These are phyloP conservation scores for Enteromius argenteus DNA, from an alignment of 2,797 vertebrate genomes.

Conservation along the genomic window DNA sequence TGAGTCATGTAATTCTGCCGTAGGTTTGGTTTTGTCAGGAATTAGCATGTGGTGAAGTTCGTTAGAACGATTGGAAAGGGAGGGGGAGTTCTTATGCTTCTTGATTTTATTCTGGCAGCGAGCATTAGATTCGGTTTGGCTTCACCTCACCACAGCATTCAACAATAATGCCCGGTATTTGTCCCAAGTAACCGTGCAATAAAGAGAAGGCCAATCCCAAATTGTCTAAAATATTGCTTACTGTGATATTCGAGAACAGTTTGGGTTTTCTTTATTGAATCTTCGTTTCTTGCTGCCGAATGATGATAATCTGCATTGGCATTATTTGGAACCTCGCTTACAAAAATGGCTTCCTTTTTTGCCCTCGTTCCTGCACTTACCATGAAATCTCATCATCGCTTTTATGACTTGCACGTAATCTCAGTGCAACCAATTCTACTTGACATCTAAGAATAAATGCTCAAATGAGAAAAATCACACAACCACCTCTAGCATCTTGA, in stretches of 20 bases:
- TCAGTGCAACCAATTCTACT: not conserved
- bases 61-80: constrained; percentile 40
- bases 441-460: not conserved
- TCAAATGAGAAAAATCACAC: not conserved
- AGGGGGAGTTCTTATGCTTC: constrained; percentile 36
- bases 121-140: constrained; percentile 25
- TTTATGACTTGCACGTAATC: not conserved
- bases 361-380: not conserved
- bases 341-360: not conserved
- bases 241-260: not conserved
- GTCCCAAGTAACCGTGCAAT: constrained; percentile 16
- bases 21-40: constrained; percentile 53
- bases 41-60: constrained; percentile 56
- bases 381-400: not conserved
- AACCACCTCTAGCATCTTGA: not conserved
- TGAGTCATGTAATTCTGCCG: constrained; percentile 59
- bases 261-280: constrained; percentile 14
- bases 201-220: not conserved
- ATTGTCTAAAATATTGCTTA: not conserved
- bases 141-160: constrained; percentile 20
- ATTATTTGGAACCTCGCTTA: not conserved
- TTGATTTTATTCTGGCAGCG: constrained; percentile 38
- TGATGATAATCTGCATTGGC: not conserved
- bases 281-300: not conserved
- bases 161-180: constrained; percentile 22